Base-by-base conservation (phyloP, 1,140 invertebrate genomes). In the Coboldia fuscipes region DNA sequence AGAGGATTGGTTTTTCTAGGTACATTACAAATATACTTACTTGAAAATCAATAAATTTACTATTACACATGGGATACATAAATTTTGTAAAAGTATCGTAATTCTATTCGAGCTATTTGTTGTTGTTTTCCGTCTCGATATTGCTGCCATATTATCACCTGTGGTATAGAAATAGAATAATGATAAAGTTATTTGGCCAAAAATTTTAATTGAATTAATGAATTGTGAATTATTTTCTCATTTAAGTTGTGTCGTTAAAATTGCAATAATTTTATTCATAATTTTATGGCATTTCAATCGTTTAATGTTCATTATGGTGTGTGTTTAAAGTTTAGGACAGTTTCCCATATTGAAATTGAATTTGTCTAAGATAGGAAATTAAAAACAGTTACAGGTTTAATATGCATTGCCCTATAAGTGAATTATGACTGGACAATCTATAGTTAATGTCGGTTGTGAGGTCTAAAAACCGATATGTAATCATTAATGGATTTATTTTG, bases 81-180 rank as follows among this genome's bases (percentile, higher is more conserved):
- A 48, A 34, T 47, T 50, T 42, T 44, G 44, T 36, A 54, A 50
- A 49, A 54, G 47, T 35, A 46, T 44, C 45, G 48, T 43, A 39
- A 54, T 44, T 32, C 49, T 51, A 48, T 51, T 48, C 36, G 51
- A 50, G 33, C 51, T 54, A 34, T 48, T 53, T 40, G 53, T 56
- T 41, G 51, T 54, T 39, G 53, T 53, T 39, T 56, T 55, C 34
- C 52, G 44, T 26, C 53, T 42, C 24, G 53, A 54, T 37, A 56
- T 56, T 33, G 53, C 53, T 33, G 53, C 53, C 51, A 54, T 56
- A 39, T 56, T 56, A 45, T 56, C 53, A 41, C 53, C 53, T 56
- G 39, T 30, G n/a, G n/a, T n/a, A n/a, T n/a, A n/a, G n/a, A 48
- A 44, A 33, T 38, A 39, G 33, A 39, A 38, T 42, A 40, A 20